These are phyloP conservation scores for Phycodurus eques DNA, from an alignment of 2,113 vertebrate species.

Conservation along the genomic window DNA sequence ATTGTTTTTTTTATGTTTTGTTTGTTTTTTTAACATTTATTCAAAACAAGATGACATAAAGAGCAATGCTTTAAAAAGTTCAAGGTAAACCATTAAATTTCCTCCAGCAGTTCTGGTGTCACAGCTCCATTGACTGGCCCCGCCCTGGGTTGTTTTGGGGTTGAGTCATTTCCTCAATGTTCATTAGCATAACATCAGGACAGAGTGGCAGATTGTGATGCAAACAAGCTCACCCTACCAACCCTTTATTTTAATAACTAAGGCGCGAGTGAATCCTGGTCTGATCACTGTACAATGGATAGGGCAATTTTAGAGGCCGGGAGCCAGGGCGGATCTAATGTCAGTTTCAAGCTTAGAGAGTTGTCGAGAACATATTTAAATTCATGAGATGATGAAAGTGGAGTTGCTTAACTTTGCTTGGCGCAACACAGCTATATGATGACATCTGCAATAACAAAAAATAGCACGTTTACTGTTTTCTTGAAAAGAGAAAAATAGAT, in stretches of 20 bases:
- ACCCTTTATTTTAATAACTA: slow-evolving; percentile 52
- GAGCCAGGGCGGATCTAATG: not conserved
- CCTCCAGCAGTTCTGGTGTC: slow-evolving; percentile 34
- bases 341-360: slow-evolving; percentile 3
- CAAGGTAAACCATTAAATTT: slow-evolving; percentile 45
- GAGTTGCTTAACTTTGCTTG: not conserved
- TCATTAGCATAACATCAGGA: slow-evolving; percentile 79
- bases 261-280: slow-evolving; percentile 35
- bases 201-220: slow-evolving; percentile 71
- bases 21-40: not conserved
- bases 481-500: slow-evolving; percentile 18
- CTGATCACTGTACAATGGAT: slow-evolving; percentile 32
- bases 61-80: slow-evolving; percentile 33
- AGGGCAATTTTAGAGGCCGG: slow-evolving; percentile 15
- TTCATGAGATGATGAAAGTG: slow-evolving; percentile 12
- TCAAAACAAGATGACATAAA: slow-evolving; percentile 9
- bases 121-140: slow-evolving; percentile 43
- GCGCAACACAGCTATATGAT: slow-evolving; percentile 1
- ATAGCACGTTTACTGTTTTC: not conserved
- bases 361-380: slow-evolving; percentile 13
- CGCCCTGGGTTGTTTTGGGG: slow-evolving; percentile 47
- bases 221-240: slow-evolving; percentile 67
- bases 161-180: slow-evolving; percentile 54
- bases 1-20: not conserved
- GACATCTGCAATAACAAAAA: slow-evolving; percentile 6